Evolutionary conservation across 2,113 vertebrate genomes (phyloP), one percentile per base, ranked within the genome.

Genomic region (Gallinago jamesoni): DNA sequence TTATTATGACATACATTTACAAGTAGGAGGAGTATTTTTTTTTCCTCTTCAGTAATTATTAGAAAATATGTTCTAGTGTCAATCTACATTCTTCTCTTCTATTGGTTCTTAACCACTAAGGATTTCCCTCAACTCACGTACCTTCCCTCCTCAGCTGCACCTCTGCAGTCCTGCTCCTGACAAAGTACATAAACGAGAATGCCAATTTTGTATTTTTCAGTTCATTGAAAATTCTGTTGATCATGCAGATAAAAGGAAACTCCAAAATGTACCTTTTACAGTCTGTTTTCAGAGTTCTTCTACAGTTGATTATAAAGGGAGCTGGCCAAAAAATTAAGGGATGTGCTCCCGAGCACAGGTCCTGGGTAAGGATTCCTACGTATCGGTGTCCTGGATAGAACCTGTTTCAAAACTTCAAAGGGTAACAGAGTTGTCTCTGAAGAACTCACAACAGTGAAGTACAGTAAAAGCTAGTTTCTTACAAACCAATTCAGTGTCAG

Each of bases 401-500:
- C 25, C 70, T 68, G 18, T 41, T 31, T 33, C 41, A 83, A 56
- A 60, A 37, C 47, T 13, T 59, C n/a, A 22, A 5, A 23, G 17
- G 6, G 2, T 75, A 21, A 43, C 16, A 74, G 52, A 22, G 5
- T 59, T 67, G 9, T 76, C 27, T 56, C 9, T 80, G 45, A 79
- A 43, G 70, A 92, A 12, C 22, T 75, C 41, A 25, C 50, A 47
- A 15, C 15, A 52, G 15, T 43, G 31, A 78, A 73, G 43, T 41
- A 45, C 47, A 45, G 16, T 31, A 73, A 48, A 89, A 93, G 4
- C 24, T n/a, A 22, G 5, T 72, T 93, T 94, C 21, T 78, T 63
- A 16, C 10, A 18, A 50, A 33, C 25, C 0, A 0, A 7, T 73
- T 56, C 23, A 37, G 52, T 76, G 17, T 56, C 39, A 28, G 3